Conservation (phyloP, 1,140 invertebrate genomes). For the Polyergus mexicanus region DNA sequence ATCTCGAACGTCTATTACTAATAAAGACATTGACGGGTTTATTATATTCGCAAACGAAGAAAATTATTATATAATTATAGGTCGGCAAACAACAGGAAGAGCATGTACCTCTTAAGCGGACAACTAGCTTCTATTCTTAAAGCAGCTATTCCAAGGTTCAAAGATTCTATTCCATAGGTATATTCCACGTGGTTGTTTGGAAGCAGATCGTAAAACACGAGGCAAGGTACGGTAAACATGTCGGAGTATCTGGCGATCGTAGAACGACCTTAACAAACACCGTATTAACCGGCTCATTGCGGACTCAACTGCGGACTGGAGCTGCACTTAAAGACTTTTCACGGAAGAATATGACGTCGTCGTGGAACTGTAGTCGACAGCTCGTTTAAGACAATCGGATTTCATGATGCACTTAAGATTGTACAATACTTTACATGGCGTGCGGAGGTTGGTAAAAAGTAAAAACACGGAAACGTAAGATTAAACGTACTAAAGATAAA, state of each 20-base stretch:
- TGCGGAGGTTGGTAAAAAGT: background rate
- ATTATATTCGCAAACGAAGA: background rate
- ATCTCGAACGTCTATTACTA: background rate
- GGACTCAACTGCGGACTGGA: slow-evolving; percentile 14
- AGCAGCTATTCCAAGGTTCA: slow-evolving; percentile 43
- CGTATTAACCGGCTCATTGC: slow-evolving; percentile 64
- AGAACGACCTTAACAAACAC: slow-evolving; percentile 69
- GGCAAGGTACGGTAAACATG: slow-evolving; percentile 51
- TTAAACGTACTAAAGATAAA: background rate
- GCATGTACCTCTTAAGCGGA: slow-evolving; percentile 29
- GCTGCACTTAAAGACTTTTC: slow-evolving; percentile 38
- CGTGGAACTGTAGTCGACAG: slow-evolving; percentile 12
- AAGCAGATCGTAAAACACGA: slow-evolving; percentile 68
- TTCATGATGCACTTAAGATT: slow-evolving; percentile 2
- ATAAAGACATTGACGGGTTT: slow-evolving; percentile 16
- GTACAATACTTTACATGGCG: background rate
- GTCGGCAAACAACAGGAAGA: background rate
- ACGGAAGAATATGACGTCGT: background rate
- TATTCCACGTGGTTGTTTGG: slow-evolving; percentile 59
- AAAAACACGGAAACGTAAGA: background rate
- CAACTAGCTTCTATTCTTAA: slow-evolving; percentile 32
- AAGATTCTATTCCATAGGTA: slow-evolving; percentile 32
- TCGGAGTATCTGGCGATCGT: slow-evolving; percentile 39
- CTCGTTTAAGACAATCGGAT: slow-evolving; percentile 36
- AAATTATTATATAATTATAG: background rate